phyloP scores from a whole-genome alignment of 2,888 invertebrate species.

The Chrysomela aeneicollis region DNA sequence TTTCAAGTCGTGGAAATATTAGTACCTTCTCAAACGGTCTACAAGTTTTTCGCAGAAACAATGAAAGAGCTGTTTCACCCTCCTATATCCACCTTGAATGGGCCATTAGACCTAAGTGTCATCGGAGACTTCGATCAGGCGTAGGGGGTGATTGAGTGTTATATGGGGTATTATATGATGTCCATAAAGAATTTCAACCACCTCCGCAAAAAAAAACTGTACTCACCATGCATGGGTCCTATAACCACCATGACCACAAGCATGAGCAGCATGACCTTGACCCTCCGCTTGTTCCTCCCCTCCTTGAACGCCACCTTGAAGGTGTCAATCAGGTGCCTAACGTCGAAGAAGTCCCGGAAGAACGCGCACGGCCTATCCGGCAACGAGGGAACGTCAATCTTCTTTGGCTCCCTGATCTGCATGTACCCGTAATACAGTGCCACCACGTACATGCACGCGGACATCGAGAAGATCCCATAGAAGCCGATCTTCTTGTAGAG shows the following conservation, averaged over 20 bases:
- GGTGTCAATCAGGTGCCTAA: conserved; percentile 78
- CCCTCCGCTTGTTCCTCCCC: conserved; percentile 76
- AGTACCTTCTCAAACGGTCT: too few relatives aligned
- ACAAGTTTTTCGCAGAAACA: too few relatives aligned
- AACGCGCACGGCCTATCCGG: conserved; percentile 64
- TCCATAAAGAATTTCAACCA: too few relatives aligned
- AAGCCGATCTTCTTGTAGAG: conserved; percentile 79
- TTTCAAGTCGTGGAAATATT: too few relatives aligned
- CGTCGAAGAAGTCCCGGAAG: conserved; percentile 77
- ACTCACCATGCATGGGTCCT: conserved; percentile 84
- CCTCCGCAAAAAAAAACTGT: too few relatives aligned
- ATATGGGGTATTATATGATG: too few relatives aligned
- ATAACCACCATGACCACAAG: conserved; percentile 85
- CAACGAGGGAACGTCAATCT: conserved; percentile 63
- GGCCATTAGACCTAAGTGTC: too few relatives aligned
- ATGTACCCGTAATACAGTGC: conserved; percentile 79
- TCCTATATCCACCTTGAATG: too few relatives aligned
- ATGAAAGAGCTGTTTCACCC: too few relatives aligned
- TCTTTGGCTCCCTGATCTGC: conserved; percentile 74
- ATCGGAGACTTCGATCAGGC: too few relatives aligned
- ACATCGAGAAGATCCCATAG: conserved; percentile 83
- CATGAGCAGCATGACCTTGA: conserved; percentile 80
- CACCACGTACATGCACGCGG: conserved; percentile 76
- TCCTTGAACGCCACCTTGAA: conserved; percentile 81
- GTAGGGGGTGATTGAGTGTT: too few relatives aligned